Conservation (phyloP, 1,140 invertebrate genomes). For the Acromyrmex heyeri region DNA sequence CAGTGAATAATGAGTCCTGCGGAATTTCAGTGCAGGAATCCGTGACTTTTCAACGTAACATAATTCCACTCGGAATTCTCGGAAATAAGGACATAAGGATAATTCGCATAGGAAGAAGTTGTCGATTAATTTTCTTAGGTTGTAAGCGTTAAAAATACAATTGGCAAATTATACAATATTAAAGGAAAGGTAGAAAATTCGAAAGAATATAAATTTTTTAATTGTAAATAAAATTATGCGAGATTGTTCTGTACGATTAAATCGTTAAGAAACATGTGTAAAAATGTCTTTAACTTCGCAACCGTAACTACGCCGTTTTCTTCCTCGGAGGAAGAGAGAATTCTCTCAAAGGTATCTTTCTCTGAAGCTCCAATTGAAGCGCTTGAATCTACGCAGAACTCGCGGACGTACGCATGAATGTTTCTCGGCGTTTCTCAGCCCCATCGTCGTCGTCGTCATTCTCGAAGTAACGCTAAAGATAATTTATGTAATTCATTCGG, state of each 20-base stretch:
- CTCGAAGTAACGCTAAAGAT: slow-evolving; percentile 78
- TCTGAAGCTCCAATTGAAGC: background rate
- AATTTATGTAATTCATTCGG: slow-evolving; percentile 83
- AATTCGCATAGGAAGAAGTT: background rate
- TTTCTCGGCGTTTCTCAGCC: background rate
- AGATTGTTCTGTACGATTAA: background rate
- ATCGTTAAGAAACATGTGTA: background rate
- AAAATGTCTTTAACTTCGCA: background rate
- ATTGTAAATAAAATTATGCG: background rate
- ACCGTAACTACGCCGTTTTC: background rate
- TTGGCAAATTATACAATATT: background rate
- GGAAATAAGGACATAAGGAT: background rate
- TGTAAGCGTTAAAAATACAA: background rate
- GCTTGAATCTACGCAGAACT: slow-evolving; percentile 28
- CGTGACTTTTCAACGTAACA: slow-evolving; percentile 29
- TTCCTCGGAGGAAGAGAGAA: background rate
- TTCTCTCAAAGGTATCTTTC: background rate
- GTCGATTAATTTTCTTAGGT: slow-evolving; percentile 6
- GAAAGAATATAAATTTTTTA: background rate
- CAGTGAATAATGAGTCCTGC: slow-evolving; percentile 50
- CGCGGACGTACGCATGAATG: slow-evolving; percentile 32
- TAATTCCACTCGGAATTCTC: background rate
- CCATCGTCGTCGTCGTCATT: slow-evolving; percentile 64
- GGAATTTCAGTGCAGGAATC: slow-evolving; percentile 44
- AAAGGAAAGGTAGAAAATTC: no score